Evolutionary conservation across 2,888 invertebrate genomes (phyloP), one percentile per base, ranked within the genome.

Genomic region (Amphiduros pacificus): DNA sequence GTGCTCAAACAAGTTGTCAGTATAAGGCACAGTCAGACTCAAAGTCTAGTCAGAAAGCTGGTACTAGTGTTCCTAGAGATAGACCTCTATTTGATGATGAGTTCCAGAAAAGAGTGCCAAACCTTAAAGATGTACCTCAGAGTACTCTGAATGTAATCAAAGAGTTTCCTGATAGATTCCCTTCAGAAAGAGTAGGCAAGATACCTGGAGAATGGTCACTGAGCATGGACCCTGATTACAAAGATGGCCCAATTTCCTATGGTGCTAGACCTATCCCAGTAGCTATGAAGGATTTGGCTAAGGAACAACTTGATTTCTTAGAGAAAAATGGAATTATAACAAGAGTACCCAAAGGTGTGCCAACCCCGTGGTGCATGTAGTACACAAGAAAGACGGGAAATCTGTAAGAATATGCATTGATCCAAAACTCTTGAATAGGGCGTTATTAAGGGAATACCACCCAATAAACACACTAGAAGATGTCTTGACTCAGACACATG

Each of bases 101-200:
- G n/a, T n/a, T n/a, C n/a, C n/a, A n/a, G n/a, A n/a, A n/a, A n/a
- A n/a, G n/a, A n/a, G n/a, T n/a, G n/a, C n/a, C n/a, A n/a, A n/a
- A n/a, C n/a, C n/a, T n/a, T n/a, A n/a, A n/a, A n/a, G n/a, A n/a
- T n/a, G n/a, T n/a, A n/a, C n/a, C n/a, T n/a, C n/a, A n/a, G n/a
- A n/a, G n/a, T n/a, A n/a, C n/a, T n/a, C 36, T 52, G 11, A 20
- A 52, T 52, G 29, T 52, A 17, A 14, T 52, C 11, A 20, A 14
- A 20, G 54, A 54, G 14, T 54, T 54, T 32, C 29, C 4, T 31
- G 54, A 54, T 20, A 54, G 54, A 20, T 54, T 54, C 31, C 54
- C 54, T 9, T 14, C 20, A 20, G 54, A 54, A 14, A 54, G 54
- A 31, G 54, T 54, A 3, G 54, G 54, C 20, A 54, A 32, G 24